phyloP scores from a whole-genome alignment of 2,888 invertebrate species.

The Fissipunctia ypsillon region DNA sequence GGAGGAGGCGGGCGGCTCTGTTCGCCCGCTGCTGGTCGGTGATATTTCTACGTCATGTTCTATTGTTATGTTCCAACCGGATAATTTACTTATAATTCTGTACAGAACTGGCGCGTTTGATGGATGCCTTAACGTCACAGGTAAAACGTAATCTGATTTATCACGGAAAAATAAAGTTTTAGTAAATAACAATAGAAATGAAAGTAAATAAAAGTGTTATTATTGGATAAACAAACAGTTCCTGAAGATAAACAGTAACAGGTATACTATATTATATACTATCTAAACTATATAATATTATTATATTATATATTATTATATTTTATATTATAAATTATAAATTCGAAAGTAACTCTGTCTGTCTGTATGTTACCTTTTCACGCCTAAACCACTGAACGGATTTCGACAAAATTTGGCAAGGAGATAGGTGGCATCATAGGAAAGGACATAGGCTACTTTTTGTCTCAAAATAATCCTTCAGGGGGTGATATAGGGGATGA shows the following conservation, averaged over 20 bases:
- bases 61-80: conserved; percentile 70
- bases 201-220: conserved; percentile 20
- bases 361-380: no score
- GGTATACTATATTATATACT: no score
- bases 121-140: conserved; percentile 48
- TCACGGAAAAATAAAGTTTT: conserved; percentile 19
- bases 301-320: no score
- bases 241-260: conserved; percentile 20
- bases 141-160: conserved; percentile 44
- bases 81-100: conserved; percentile 71
- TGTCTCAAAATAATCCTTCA: no score
- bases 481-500: no score
- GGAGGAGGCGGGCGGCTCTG: conserved; percentile 51
- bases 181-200: conserved; percentile 20
- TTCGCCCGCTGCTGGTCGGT: conserved; percentile 64
- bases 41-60: conserved; percentile 81
- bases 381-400: no score
- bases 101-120: conserved; percentile 52
- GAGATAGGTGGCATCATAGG: no score
- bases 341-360: no score
- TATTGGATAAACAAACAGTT: conserved; percentile 26
- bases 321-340: no score
- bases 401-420: no score
- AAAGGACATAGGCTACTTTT: no score
- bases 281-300: no score